Percentiles rank a stretch among this genome's conserved stretches.
Conservation (phyloP, 1,140 invertebrate species). For the Oedothorax gibbosus region DNA sequence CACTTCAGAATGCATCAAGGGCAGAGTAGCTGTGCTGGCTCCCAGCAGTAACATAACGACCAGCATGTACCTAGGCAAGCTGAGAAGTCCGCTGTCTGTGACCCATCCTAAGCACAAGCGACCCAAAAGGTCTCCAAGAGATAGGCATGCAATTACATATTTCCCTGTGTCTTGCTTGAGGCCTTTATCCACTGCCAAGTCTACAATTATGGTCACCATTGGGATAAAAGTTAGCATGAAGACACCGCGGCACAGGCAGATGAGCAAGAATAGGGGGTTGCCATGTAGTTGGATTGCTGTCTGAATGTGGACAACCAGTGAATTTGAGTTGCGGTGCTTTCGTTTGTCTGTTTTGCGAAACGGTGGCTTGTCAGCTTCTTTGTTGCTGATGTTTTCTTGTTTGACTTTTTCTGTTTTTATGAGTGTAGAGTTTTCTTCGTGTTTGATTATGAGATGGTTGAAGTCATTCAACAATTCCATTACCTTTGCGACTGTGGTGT, state of each 20-base stretch:
- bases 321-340: not conserved
- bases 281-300: conserved; percentile 38
- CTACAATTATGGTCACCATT: conserved; percentile 50
- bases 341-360: not conserved
- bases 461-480: not conserved
- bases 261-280: conserved; percentile 40
- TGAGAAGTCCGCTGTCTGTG: conserved; percentile 18
- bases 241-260: conserved; percentile 39
- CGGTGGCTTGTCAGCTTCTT: too few species aligned
- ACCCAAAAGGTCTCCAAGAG: conserved; percentile 39
- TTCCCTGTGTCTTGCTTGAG: conserved; percentile 6
- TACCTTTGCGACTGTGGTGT: not conserved
- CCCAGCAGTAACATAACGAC: conserved; percentile 18
- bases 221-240: conserved; percentile 46
- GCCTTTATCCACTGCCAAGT: conserved; percentile 48
- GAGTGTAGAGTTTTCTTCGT: not conserved
- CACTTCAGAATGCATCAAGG: conserved; percentile 6
- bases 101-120: conserved; percentile 45
- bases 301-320: conserved; percentile 12
- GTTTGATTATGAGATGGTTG: not conserved
- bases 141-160: conserved; percentile 39
- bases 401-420: not conserved
- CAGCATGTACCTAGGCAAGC: conserved; percentile 31
- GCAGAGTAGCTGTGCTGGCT: conserved; percentile 1
- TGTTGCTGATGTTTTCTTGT: not conserved